These are phyloP conservation scores for Emmelina monodactyla DNA, from an alignment of 2,888 invertebrate genomes.

Conservation along the genomic window DNA sequence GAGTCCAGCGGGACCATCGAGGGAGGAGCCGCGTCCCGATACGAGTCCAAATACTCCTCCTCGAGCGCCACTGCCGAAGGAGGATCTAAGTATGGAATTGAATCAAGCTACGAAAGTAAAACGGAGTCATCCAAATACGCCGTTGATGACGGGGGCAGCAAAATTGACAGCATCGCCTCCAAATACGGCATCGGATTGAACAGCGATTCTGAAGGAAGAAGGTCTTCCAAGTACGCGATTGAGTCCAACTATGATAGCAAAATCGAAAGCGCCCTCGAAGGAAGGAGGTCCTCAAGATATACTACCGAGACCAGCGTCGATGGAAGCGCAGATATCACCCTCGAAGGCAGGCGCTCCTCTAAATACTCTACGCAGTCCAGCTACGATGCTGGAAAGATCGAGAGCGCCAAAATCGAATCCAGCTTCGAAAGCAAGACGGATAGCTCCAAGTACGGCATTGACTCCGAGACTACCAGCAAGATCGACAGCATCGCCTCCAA, in stretches of 20 bases:
- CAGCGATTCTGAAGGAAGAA: constrained; percentile 24
- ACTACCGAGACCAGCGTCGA: constrained; percentile 22
- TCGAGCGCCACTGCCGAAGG: constrained; percentile 24
- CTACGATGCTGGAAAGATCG: constrained; percentile 30
- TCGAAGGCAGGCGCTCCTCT: constrained; percentile 27
- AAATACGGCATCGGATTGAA: constrained; percentile 21
- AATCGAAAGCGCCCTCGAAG: too few species aligned
- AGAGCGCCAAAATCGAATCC: constrained; percentile 32
- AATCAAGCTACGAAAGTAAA: constrained; percentile 32
- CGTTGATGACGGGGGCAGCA: constrained; percentile 23
- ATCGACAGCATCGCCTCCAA: constrained; percentile 25
- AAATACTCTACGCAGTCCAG: constrained; percentile 23
- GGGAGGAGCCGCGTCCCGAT: constrained; percentile 35
- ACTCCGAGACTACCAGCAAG: constrained; percentile 21
- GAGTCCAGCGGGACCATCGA: constrained; percentile 36
- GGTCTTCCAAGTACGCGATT: constrained; percentile 25
- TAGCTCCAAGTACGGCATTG: constrained; percentile 13
- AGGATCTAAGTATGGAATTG: constrained; percentile 36
- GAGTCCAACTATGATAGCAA: too few species aligned
- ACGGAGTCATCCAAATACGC: constrained; percentile 38
- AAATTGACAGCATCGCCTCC: constrained; percentile 24
- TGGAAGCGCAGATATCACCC: constrained; percentile 25
- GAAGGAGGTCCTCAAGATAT: too few species aligned
- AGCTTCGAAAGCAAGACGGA: constrained; percentile 28
- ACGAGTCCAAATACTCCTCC: constrained; percentile 47